phyloP scores from a whole-genome alignment of 2,888 invertebrate species.

The Strigamia transsilvanica region DNA sequence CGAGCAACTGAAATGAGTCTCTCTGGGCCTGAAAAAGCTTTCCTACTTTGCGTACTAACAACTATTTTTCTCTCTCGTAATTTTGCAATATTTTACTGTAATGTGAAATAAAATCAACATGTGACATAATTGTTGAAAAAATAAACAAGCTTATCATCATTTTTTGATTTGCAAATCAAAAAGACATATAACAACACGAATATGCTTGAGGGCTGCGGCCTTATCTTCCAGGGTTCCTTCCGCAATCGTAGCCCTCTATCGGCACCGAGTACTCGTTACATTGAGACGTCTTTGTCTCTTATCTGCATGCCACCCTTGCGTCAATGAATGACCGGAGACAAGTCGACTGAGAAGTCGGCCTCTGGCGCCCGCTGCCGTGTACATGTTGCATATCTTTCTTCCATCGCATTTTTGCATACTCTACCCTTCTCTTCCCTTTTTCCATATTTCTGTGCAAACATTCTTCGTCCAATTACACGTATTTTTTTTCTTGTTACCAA shows the following conservation, averaged over 20 bases:
- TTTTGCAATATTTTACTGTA: background rate
- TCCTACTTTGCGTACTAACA: slow-evolving; percentile 20
- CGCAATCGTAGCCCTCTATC: slow-evolving; percentile 33
- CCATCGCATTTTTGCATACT: slow-evolving; percentile 29
- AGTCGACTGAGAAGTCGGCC: slow-evolving; percentile 48
- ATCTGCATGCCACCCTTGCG: slow-evolving; percentile 43
- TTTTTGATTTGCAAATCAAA: slow-evolving; percentile 45
- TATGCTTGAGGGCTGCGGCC: background rate
- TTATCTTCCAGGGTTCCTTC: slow-evolving; percentile 5
- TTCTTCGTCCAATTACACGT: slow-evolving; percentile 10
- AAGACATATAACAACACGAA: slow-evolving; percentile 1
- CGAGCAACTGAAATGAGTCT: slow-evolving; percentile 35
- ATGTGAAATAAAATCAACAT: slow-evolving; percentile 17
- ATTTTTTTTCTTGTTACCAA: background rate
- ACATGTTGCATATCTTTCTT: slow-evolving; percentile 28
- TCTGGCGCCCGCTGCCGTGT: slow-evolving; percentile 44
- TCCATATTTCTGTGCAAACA: background rate
- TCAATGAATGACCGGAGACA: slow-evolving; percentile 48
- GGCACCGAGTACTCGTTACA: slow-evolving; percentile 37
- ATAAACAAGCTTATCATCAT: background rate
- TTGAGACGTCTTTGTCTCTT: slow-evolving; percentile 49
- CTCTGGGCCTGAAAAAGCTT: slow-evolving; percentile 24
- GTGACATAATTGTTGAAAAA: slow-evolving; percentile 24
- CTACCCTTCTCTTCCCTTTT: background rate
- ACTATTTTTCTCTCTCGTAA: background rate